Evolutionary conservation across 2,797 vertebrate genomes (phyloP).

Genomic region (Halcyon badia): DNA sequence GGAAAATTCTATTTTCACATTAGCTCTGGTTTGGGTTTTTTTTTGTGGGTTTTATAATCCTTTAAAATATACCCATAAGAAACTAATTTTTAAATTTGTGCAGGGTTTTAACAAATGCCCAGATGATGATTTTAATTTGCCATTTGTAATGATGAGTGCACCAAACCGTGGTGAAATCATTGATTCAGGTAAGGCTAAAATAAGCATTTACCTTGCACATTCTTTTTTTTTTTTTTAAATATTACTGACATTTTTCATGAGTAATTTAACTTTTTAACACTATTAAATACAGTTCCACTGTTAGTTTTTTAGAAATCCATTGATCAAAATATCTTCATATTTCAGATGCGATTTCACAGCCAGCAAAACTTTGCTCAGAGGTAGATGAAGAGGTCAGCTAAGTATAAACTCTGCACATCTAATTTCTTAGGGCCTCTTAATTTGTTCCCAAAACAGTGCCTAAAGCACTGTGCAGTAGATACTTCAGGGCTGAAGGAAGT

Average conservation of each 20-base stretch:
- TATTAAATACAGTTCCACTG: neutral
- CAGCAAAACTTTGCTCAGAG: constrained; percentile 69
- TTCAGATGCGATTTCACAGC: constrained; percentile 76
- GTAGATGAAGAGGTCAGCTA: constrained; percentile 81
- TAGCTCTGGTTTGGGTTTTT: neutral
- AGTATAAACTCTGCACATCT: neutral
- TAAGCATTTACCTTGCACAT: neutral
- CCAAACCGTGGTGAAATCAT: constrained; percentile 73
- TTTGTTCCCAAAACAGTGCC: neutral
- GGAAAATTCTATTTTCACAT: neutral
- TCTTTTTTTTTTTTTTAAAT: neutral
- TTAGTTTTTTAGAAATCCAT: neutral
- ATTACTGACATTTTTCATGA: neutral
- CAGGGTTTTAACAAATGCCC: constrained; percentile 80
- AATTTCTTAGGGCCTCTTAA: neutral
- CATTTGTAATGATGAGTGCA: constrained; percentile 71
- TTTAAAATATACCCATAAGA: neutral
- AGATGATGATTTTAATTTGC: constrained; percentile 80
- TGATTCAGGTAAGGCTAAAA: constrained; percentile 81
- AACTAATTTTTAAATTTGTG: constrained; percentile 15
- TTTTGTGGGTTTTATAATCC: neutral
- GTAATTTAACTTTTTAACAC: neutral
- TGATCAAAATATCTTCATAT: constrained; percentile 64
- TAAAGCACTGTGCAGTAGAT: neutral
- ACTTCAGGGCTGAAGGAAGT: neutral